Evolutionary conservation across 2,888 invertebrate species (phyloP).

Genomic region (Thymelicus sylvestris): DNA sequence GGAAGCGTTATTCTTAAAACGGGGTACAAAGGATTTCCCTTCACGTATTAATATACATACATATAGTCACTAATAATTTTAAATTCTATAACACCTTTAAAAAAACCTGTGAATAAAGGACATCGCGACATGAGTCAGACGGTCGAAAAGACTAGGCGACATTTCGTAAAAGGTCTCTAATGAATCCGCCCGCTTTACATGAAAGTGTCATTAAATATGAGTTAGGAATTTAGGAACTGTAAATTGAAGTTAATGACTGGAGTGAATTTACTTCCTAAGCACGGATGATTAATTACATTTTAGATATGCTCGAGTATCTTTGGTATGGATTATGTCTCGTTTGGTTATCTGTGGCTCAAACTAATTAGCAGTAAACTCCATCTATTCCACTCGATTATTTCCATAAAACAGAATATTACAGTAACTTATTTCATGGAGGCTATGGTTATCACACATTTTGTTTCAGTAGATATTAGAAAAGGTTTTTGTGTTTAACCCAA

Average conservation of each 20-base stretch:
- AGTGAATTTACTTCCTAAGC: slow-evolving; percentile 22
- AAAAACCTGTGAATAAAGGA: background rate
- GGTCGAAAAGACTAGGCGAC: slow-evolving; percentile 22
- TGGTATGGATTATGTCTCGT: background rate
- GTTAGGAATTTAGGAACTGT: slow-evolving; percentile 28
- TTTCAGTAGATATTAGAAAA: no score
- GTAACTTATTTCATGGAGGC: no score
- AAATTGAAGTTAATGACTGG: slow-evolving; percentile 24
- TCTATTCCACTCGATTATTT: no score
- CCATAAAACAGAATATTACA: no score
- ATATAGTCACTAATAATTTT: no score
- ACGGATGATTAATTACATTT: slow-evolving; percentile 1
- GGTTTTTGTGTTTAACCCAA: no score
- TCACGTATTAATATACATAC: no score
- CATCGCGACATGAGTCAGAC: background rate
- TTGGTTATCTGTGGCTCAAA: background rate
- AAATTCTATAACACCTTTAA: no score
- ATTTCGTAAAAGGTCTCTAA: slow-evolving; percentile 33
- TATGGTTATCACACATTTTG: no score
- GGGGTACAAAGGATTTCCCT: no score
- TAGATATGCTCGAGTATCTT: background rate
- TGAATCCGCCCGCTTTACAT: slow-evolving; percentile 16
- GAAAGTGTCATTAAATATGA: slow-evolving; percentile 37
- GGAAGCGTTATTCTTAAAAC: no score
- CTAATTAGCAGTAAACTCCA: no score